Evolutionary conservation across 2,113 vertebrate species (phyloP), one percentile per base, ranked within the genome.

Genomic region (Labeo rohita): DNA sequence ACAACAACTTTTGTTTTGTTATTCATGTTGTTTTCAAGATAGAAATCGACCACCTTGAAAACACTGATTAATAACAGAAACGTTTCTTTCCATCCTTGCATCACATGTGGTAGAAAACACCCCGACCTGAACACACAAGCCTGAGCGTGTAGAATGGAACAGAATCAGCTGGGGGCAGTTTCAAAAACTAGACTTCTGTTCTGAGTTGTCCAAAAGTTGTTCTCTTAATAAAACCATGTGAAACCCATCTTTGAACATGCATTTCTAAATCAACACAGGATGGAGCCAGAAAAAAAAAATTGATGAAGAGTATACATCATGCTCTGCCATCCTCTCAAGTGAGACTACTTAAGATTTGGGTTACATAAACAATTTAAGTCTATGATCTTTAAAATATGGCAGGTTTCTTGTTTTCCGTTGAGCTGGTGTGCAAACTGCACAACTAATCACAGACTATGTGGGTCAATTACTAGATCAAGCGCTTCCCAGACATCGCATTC

Each of bases 211-310:
- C 85, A 80, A 90, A 87, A 23, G 3, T 86, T 87, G 54, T 45
- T 87, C 84, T 72, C 88, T 91, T 89, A 91, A 87, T 82, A 47
- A 36, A 80, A 63, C 74, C 93, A 94, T 92, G 93, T 94, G 93
- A 92, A 93, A 94, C 89, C 89, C 87, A 94, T 94, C 93, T 91
- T 89, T 88, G 86, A 85, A 87, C 84, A 89, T 47, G 87, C 87
- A 91, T 91, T 92, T 90, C 90, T 89, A 80, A 88, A 87, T 45
- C 34, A 90, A 85, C 82, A 88, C 90, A 90, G 83, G 68, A 74
- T 84, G 68, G 84, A 91, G 89, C 90, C 93, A 92, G 92, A 92
- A 93, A 91, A 89, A 91, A 89, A 77, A 36, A 77, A 36, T 8
- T 54, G 7, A 77, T 36, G 34, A 1, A 77, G 15, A 91, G 92